Evolutionary conservation across 2,888 invertebrate species (phyloP).

Genomic region (Ormyrus nitidulus): DNA sequence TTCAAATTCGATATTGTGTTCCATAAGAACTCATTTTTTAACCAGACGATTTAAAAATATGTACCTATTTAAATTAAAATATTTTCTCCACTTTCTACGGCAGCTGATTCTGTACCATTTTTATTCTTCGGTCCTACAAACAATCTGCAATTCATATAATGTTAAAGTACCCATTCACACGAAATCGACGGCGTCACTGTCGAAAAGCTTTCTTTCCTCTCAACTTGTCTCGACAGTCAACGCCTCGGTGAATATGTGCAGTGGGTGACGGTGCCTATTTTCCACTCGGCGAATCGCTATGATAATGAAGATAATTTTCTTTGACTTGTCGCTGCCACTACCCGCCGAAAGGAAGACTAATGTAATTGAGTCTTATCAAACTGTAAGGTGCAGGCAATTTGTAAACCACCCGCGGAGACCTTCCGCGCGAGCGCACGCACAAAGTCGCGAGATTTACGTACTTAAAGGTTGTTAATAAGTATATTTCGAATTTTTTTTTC

Average conservation of each 20-base stretch:
- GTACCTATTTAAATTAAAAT: slow-evolving; percentile 10
- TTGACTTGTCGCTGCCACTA: background rate
- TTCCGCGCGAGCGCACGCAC: background rate
- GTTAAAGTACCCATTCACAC: background rate
- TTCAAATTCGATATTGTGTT: no score
- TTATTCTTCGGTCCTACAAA: background rate
- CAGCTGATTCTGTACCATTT: background rate
- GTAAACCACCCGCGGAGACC: slow-evolving; percentile 9
- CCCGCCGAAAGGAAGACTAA: background rate
- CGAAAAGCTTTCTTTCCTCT: background rate
- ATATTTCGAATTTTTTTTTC: slow-evolving; percentile 25
- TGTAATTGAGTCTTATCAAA: slow-evolving; percentile 17
- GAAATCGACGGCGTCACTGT: background rate
- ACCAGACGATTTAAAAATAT: background rate
- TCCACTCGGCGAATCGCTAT: background rate
- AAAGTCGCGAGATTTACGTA: slow-evolving; percentile 33
- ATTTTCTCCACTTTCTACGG: background rate
- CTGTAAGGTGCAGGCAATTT: background rate
- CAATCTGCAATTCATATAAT: slow-evolving; percentile 1
- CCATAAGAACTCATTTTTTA: no score
- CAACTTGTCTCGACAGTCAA: background rate
- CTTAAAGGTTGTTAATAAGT: slow-evolving; percentile 48
- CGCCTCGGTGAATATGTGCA: background rate
- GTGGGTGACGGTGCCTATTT: slow-evolving; percentile 23
- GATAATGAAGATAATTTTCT: slow-evolving; percentile 14